These are phyloP conservation scores for Noctuana brunneofusca DNA, from an alignment of 2,888 invertebrate genomes.

Conservation along the genomic window DNA sequence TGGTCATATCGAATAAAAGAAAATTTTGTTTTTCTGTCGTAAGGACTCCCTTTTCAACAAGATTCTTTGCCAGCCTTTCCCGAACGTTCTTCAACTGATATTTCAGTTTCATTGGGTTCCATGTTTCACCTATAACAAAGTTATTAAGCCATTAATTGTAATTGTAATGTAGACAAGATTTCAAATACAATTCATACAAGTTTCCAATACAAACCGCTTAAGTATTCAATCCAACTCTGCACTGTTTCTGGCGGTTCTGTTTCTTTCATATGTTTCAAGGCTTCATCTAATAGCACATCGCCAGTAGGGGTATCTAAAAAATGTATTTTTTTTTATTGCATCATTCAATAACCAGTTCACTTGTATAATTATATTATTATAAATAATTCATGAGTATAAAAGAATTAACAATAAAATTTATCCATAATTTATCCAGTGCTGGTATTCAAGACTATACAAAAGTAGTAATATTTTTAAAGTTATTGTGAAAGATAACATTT, in stretches of 20 bases:
- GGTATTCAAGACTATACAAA: too few relatives aligned
- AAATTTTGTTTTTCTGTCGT: constrained; percentile 99
- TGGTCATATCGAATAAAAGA: constrained; percentile 99
- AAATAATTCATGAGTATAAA: too few relatives aligned
- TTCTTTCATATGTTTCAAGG: constrained; percentile 98
- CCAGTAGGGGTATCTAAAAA: constrained; percentile 97
- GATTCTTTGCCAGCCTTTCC: constrained; percentile 98
- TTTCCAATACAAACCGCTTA: constrained; percentile 89
- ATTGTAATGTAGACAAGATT: neutral
- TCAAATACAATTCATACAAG: neutral
- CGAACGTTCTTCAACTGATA: constrained; percentile 99
- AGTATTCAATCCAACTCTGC: constrained; percentile 99
- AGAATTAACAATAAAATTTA: too few relatives aligned
- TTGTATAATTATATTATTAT: too few relatives aligned
- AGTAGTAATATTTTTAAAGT: too few relatives aligned
- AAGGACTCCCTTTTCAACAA: constrained; percentile 99
- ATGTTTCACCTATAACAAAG: constrained; percentile 92
- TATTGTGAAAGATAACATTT: too few relatives aligned
- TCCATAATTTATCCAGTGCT: too few relatives aligned
- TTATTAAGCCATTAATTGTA: neutral
- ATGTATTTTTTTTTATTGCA: constrained; percentile 1
- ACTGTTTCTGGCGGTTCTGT: constrained; percentile 98
- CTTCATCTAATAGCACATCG: constrained; percentile 97
- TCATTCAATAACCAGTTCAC: too few relatives aligned
- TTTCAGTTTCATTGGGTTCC: constrained; percentile 99